These are phyloP conservation scores for Tridacna gigas DNA, from an alignment of 2,888 invertebrate genomes.

Conservation along the genomic window DNA sequence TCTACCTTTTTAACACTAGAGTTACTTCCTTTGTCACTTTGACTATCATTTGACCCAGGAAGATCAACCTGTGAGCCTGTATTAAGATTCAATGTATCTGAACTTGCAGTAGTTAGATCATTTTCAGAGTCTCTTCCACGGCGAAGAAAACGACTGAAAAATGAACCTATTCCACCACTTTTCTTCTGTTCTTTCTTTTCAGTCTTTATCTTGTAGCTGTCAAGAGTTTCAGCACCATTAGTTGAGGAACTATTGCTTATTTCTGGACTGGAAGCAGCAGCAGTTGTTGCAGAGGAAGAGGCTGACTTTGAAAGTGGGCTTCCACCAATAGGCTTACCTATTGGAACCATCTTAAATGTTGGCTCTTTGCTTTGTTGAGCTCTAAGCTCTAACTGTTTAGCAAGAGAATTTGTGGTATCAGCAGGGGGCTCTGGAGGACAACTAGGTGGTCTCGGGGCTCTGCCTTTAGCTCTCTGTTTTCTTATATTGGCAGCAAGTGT, in stretches of 20 bases:
- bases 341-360: constrained; percentile 78
- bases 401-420: constrained; percentile 52
- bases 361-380: constrained; percentile 70
- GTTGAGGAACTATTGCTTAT: constrained; percentile 6
- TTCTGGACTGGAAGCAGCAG: constrained; percentile 3
- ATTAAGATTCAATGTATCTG: constrained; percentile 50
- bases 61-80: constrained; percentile 44
- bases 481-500: constrained; percentile 77
- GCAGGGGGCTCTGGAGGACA: constrained; percentile 71
- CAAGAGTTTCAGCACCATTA: constrained; percentile 50
- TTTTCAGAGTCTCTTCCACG: constrained; percentile 68
- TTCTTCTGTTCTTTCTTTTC: constrained; percentile 62
- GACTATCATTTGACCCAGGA: constrained; percentile 19
- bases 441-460: constrained; percentile 76
- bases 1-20: constrained; percentile 30
- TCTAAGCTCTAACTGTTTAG: constrained; percentile 53
- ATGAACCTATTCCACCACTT: constrained; percentile 74
- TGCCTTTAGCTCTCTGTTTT: constrained; percentile 73
- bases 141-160: constrained; percentile 76
- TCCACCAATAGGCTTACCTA: constrained; percentile 71
- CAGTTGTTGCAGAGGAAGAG: background rate
- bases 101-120: constrained; percentile 45
- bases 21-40: constrained; percentile 48
- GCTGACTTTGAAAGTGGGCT: constrained; percentile 43
- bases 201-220: constrained; percentile 49